Conservation (phyloP, 2,113 vertebrate species). For the Calonectris borealis region DNA sequence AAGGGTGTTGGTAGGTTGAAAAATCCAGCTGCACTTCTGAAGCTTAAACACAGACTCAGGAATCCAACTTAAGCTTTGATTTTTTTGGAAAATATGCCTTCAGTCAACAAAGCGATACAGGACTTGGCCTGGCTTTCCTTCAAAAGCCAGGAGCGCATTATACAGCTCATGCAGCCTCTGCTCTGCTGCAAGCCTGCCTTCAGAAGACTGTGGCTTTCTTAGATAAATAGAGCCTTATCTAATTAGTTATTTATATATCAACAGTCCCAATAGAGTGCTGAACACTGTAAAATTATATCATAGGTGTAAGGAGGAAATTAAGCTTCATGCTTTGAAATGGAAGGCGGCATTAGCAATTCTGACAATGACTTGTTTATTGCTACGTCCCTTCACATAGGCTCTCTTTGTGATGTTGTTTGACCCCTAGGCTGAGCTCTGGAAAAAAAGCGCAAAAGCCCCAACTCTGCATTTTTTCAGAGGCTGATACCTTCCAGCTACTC, state of each 20-base stretch:
- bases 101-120: not conserved
- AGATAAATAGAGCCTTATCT: slow-evolving; percentile 25
- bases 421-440: not conserved
- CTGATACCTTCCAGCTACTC: not conserved
- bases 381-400: not conserved
- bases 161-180: not conserved
- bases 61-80: slow-evolving; percentile 36
- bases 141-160: not conserved
- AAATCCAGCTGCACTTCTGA: slow-evolving; percentile 49
- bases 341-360: not conserved
- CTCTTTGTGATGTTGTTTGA: not conserved
- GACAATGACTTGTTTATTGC: not conserved
- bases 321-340: not conserved
- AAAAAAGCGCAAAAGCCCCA: not conserved
- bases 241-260: slow-evolving; percentile 37
- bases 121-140: slow-evolving; percentile 21
- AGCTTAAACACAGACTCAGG: not conserved
- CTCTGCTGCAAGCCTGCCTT: not conserved
- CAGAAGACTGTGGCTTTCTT: not conserved
- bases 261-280: not conserved
- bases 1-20: not conserved
- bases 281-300: not conserved
- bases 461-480: not conserved
- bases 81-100: slow-evolving; percentile 31
- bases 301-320: slow-evolving; percentile 23